Evolutionary conservation across 2,888 invertebrate genomes (phyloP), one percentile per base, ranked within the genome.

Genomic region (Hololepta plana): DNA sequence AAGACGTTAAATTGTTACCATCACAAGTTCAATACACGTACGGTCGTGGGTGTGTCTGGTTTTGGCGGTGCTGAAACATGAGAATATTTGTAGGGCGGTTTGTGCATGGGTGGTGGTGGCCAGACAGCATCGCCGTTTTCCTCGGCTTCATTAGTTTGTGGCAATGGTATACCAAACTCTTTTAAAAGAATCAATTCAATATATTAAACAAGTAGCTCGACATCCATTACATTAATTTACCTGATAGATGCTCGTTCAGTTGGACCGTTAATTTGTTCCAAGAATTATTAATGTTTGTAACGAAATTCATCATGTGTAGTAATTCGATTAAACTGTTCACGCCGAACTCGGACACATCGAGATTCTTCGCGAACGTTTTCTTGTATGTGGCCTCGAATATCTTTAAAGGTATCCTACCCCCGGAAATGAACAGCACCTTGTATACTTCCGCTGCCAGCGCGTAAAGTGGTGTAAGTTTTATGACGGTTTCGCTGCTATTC

Each of bases 221-320:
- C n/a, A n/a, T n/a, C n/a, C n/a, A n/a, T n/a, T n/a, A n/a, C 4
- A 16, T 7, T 3, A 4, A 42, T 46, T 37, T 43, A 62, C 62
- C 52, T 31, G 53, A 44, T 26, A 64, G 45, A 35, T 57, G 57
- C 30, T 51, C 57, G n/a, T n/a, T n/a, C n/a, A n/a, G n/a, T n/a
- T n/a, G n/a, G n/a, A n/a, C n/a, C n/a, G n/a, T n/a, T n/a, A n/a
- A n/a, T n/a, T n/a, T n/a, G n/a, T n/a, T n/a, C n/a, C n/a, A n/a
- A n/a, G n/a, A n/a, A n/a, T n/a, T n/a, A n/a, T n/a, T n/a, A n/a
- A n/a, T n/a, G n/a, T n/a, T n/a, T n/a, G n/a, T n/a, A n/a, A n/a
- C n/a, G n/a, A n/a, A n/a, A n/a, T n/a, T n/a, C n/a, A n/a, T n/a
- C n/a, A n/a, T n/a, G n/a, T n/a, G n/a, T n/a, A n/a, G n/a, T n/a